These are phyloP conservation scores for Morone saxatilis DNA, from an alignment of 2,113 vertebrate species.

Conservation along the genomic window DNA sequence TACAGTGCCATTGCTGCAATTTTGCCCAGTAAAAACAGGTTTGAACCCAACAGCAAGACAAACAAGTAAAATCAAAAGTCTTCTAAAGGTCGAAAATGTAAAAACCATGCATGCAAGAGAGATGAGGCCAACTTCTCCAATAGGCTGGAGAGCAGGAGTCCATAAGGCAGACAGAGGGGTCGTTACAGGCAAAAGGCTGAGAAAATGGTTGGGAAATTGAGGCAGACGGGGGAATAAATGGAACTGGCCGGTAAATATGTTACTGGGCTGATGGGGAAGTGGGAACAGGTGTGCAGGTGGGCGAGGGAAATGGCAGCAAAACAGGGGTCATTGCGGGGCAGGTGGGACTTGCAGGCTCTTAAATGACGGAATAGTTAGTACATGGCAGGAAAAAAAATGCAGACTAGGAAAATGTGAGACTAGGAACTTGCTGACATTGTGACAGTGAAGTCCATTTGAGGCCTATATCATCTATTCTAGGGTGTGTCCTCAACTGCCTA, in stretches of 20 bases:
- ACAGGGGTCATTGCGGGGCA: background rate
- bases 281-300: background rate
- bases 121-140: background rate
- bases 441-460: constrained; percentile 42
- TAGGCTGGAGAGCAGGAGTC: background rate
- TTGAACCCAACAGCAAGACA: background rate
- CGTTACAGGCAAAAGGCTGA: background rate
- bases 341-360: background rate
- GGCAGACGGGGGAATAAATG: background rate
- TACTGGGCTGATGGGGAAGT: background rate
- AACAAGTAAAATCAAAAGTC: background rate
- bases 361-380: background rate
- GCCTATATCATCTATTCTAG: constrained; percentile 45
- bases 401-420: background rate
- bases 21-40: constrained; percentile 1
- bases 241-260: background rate
- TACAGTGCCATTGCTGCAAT: constrained; percentile 23
- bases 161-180: background rate
- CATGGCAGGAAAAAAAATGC: background rate
- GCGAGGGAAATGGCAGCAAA: background rate
- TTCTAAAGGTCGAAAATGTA: background rate
- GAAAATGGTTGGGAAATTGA: too few species aligned
- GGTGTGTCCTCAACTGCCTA: constrained; percentile 56
- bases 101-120: background rate
- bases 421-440: background rate